Evolutionary conservation across 2,797 vertebrate species (phyloP), one percentile per base, ranked within the genome.

Genomic region (Epinephelus malabaricus): DNA sequence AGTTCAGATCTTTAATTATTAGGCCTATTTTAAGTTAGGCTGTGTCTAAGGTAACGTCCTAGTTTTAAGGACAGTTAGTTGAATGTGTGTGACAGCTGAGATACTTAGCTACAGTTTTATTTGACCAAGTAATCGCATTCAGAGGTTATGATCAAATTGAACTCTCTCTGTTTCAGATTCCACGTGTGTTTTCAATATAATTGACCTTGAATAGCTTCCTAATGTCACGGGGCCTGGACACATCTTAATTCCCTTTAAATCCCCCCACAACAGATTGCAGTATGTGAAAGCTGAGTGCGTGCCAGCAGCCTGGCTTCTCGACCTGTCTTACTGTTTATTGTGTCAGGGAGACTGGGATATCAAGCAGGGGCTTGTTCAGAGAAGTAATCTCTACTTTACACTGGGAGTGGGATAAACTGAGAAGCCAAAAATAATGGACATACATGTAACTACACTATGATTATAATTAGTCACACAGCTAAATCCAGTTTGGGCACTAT

Each of bases 191-290:
- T 82, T 83, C 72, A 82, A 4, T 68, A 59, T 71, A 58, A 62
- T 11, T 83, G 89, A 92, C 93, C 91, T 94, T 90, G 89, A 89
- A 72, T 72, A 87, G 70, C 86, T 63, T 81, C 67, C 73, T 87
- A 81, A 83, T 90, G 87, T 86, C 88, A 86, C 82, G 83, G 88
- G 81, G 69, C 79, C 74, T 74, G 72, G 60, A 79, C 64, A 49
- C 77, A 55, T 85, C 82, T 84, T 90, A 95, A 95, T 89, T 89
- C 93, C 88, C 56, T 78, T 88, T 90, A 93, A 95, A 88, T 82
- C 93, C 86, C 77, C 86, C 88, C 66, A 73, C 83, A 79, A 70
- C 86, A 86, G 92, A 89, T 91, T 91, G 90, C 85, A 73, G 53
- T 76, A 70, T 84, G 90, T 80, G 70, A 78, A 73, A 82, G 86